These are phyloP conservation scores for Tribolium castaneum DNA, from an alignment of 1,140 invertebrate species.

Conservation along the genomic window DNA sequence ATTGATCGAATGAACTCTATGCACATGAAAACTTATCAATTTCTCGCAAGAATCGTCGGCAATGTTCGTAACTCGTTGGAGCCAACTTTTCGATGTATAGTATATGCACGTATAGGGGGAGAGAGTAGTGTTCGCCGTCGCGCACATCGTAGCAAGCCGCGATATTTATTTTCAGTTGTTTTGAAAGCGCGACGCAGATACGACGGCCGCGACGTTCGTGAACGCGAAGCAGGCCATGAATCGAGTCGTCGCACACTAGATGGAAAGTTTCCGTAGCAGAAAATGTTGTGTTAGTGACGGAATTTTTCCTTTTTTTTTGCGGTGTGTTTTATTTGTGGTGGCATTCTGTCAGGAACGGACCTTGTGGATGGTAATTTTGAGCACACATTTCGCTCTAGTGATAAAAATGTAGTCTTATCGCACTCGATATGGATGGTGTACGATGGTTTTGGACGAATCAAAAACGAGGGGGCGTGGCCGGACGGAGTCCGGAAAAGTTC, in stretches of 20 bases:
- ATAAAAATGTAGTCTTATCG: conserved; percentile 1
- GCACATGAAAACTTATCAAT: conserved; percentile 17
- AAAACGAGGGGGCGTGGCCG: background rate
- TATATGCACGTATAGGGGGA: conserved; percentile 5
- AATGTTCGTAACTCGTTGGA: conserved; percentile 28
- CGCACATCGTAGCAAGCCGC: background rate
- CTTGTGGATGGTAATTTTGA: conserved; percentile 38
- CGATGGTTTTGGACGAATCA: too few relatives aligned
- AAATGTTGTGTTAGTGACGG: conserved; percentile 31
- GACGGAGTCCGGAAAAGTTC: background rate
- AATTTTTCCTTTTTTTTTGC: conserved; percentile 37
- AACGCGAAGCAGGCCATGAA: conserved; percentile 44
- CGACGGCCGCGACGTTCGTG: conserved; percentile 21
- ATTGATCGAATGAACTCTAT: background rate
- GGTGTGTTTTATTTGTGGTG: background rate
- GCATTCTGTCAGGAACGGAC: conserved; percentile 1
- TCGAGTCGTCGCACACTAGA: conserved; percentile 19
- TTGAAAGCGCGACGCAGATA: conserved; percentile 30
- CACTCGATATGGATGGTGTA: background rate
- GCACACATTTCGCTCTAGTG: background rate
- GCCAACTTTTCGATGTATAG: background rate
- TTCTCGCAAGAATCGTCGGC: conserved; percentile 6
- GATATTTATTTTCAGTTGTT: conserved; percentile 43
- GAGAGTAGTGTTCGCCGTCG: conserved; percentile 18
- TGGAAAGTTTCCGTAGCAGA: conserved; percentile 39